Base-by-base conservation (phyloP, 2,888 invertebrate genomes). In the Drosophila koepferae region DNA sequence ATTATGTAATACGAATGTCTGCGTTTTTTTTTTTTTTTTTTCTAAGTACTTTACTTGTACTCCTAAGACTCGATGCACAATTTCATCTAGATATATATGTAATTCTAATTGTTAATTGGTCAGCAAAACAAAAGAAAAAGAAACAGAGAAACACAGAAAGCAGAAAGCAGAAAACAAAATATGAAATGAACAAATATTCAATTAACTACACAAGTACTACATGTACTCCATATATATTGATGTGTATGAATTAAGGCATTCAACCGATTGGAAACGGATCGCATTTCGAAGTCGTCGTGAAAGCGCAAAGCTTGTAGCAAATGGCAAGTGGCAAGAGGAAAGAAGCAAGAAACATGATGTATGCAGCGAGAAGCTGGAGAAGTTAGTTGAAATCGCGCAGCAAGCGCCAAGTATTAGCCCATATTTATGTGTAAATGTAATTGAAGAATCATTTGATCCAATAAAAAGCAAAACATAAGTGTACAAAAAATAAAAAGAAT, bases 51-150 rank as follows among this genome's bases (percentile, higher is more conserved):
- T 65, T 75, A 66, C 62, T 64, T 65, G 59, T 64, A 86, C 71
- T 85, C 76, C 79, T 81, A 85, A 85, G 84, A 86, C 85, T 85
- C 82, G 74, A 86, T 81, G 85, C 85, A 89, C 85, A 85, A 85
- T 81, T 89, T 85, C 74, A 69, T 64, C 55, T 70, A 76, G 63
- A 71, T 79, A 67, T 66, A 49, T 55, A 55, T 68, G 40, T 70
- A 74, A 59, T 56, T 74, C 53, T 75, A 75, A 78, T 63, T 77
- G 74, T 77, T 79, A 74, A 77, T 73, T 77, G 79, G 60, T 69
- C 68, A 51, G 49, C 64, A 62, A 63, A 16, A 14, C 56, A 48
- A 36, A 20, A 7, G 40, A 44, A 9, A 46, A 23, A 23, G 38
- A 62, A 34, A 10, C 28, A 48, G 16, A 2, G n/a, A 43, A 49